Evolutionary conservation across 2,113 vertebrate genomes (phyloP).

Genomic region (Corythornis madagascariensis): DNA sequence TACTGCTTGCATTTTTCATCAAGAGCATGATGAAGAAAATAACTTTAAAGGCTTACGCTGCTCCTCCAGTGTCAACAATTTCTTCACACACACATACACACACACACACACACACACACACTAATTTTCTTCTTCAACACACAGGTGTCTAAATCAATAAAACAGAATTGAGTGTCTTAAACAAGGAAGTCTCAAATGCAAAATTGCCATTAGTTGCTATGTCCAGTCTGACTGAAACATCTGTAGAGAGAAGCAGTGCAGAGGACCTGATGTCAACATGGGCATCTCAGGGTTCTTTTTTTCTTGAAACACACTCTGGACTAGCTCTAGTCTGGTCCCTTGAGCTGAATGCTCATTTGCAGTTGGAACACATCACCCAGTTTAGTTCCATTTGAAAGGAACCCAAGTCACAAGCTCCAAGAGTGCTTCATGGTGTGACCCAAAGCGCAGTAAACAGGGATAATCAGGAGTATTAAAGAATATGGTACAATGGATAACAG

Average conservation of each 20-base stretch:
- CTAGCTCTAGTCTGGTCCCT: not conserved
- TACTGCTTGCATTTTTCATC: not conserved
- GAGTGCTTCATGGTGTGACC: not conserved
- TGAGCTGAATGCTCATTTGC: conserved; percentile 22
- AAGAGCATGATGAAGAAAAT: not conserved
- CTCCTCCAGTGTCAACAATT: not conserved
- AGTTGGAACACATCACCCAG: conserved; percentile 30
- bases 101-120: no score
- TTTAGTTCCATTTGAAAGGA: conserved; percentile 21
- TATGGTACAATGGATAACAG: not conserved
- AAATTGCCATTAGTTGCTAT: not conserved
- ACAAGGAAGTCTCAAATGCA: not conserved
- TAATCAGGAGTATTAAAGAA: conserved; percentile 34
- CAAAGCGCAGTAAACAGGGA: conserved; percentile 27
- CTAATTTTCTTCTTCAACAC: not conserved
- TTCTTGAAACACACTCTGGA: not conserved
- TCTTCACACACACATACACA: no score
- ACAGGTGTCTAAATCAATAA: not conserved
- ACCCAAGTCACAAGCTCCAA: not conserved
- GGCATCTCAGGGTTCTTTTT: not conserved
- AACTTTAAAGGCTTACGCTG: not conserved
- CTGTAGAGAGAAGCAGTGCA: not conserved
- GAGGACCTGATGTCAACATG: not conserved
- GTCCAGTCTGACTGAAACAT: not conserved
- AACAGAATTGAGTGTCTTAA: not conserved